Conservation (phyloP, 2,888 invertebrate genomes). For the Leptinotarsa rubiginosa region DNA sequence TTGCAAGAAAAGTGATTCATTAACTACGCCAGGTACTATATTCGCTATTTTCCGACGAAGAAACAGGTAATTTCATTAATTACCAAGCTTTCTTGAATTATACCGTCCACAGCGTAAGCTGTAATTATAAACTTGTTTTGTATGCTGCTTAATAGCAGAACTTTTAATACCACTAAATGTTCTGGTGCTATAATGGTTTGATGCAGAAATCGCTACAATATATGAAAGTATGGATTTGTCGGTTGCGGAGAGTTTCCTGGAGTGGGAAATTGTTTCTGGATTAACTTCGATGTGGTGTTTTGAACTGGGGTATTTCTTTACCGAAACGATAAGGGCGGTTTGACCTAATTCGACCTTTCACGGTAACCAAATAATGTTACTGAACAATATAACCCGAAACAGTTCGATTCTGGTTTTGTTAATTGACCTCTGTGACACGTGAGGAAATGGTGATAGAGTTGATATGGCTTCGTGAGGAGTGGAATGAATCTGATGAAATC, state of each 20-base stretch:
- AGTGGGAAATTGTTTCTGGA: not conserved
- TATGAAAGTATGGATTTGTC: not conserved
- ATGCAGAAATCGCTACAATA: constrained; percentile 13
- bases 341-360: not conserved
- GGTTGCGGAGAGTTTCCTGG: not conserved
- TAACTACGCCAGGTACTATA: not conserved
- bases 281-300: constrained; percentile 13
- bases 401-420: too few relatives aligned
- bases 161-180: constrained; percentile 4
- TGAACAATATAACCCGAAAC: too few relatives aligned
- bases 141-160: constrained; percentile 9
- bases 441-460: too few relatives aligned
- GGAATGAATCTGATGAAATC: too few relatives aligned
- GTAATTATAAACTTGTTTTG: constrained; percentile 27
- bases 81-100: constrained; percentile 14
- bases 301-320: constrained; percentile 4
- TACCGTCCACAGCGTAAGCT: constrained; percentile 10
- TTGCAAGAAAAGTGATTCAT: constrained; percentile 9
- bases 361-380: not conserved
- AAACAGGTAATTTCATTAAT: constrained; percentile 18
- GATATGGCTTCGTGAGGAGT: too few relatives aligned
- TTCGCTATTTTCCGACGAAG: not conserved
- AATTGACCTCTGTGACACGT: too few relatives aligned
- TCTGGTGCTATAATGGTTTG: not conserved
- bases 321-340: constrained; percentile 3